Evolutionary conservation across 2,888 invertebrate genomes (phyloP).

Genomic region (Epistrophe eligans): DNA sequence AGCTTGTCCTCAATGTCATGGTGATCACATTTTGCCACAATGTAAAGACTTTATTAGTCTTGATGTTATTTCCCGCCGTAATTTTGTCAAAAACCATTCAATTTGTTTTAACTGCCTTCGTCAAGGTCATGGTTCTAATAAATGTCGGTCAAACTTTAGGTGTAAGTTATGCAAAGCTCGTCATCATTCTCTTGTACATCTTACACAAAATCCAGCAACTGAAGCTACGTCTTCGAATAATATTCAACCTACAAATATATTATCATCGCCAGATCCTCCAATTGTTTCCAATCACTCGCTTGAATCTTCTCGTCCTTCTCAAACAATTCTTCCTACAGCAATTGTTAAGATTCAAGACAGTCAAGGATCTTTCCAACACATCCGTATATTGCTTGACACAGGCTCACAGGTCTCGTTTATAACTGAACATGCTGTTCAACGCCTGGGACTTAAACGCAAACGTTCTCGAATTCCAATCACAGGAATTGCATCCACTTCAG

Average conservation of each 20-base stretch:
- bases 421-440: constrained; percentile 43
- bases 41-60: constrained; percentile 12
- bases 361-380: constrained; percentile 4
- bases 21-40: constrained; percentile 12
- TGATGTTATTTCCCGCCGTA: constrained; percentile 19
- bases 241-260: background rate
- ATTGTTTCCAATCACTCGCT: constrained; percentile 34
- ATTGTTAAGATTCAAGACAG: constrained; percentile 24
- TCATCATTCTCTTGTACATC: constrained; percentile 23
- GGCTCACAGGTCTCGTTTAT: constrained; percentile 27
- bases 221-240: background rate
- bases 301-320: constrained; percentile 10
- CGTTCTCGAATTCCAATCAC: constrained; percentile 29
- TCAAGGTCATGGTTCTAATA: constrained; percentile 10
- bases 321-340: constrained; percentile 16
- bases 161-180: constrained; percentile 22
- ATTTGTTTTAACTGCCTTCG: constrained; percentile 41
- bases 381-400: constrained; percentile 8
- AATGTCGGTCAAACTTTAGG: constrained; percentile 35
- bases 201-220: background rate
- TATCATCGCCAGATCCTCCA: background rate
- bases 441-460: constrained; percentile 41
- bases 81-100: constrained; percentile 29
- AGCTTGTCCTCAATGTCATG: constrained; percentile 14
- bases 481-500: background rate